phyloP scores from a whole-genome alignment of 2,113 vertebrate species.

The Pimephales promelas region DNA sequence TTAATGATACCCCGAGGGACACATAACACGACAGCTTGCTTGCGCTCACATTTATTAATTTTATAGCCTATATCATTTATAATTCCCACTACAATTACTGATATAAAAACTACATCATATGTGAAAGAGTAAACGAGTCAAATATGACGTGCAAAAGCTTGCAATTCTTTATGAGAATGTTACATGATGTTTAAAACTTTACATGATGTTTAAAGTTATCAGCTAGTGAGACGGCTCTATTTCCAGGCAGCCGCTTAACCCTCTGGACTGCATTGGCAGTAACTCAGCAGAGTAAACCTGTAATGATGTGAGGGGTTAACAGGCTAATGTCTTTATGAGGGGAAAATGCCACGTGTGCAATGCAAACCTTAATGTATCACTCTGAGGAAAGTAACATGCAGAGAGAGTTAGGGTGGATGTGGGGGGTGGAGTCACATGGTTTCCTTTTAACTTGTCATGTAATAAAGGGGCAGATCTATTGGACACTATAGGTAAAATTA shows the following conservation, averaged over 20 bases:
- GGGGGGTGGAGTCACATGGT: constrained; percentile 22
- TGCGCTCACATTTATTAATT: not conserved
- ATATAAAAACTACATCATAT: not conserved
- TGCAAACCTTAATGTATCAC: constrained; percentile 34
- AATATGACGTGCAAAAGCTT: not conserved
- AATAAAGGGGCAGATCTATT: constrained; percentile 59
- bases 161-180: not conserved
- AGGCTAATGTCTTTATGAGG: constrained; percentile 41
- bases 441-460: not conserved
- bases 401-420: constrained; percentile 42
- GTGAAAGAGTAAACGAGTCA: not conserved
- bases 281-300: constrained; percentile 10
- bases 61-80: not conserved
- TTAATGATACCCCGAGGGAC: constrained; percentile 18
- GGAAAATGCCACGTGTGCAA: constrained; percentile 40
- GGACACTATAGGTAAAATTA: constrained; percentile 69
- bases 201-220: constrained; percentile 37
- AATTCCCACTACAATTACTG: not conserved
- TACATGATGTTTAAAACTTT: not conserved
- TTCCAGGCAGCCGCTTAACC: constrained; percentile 17
- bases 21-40: not conserved
- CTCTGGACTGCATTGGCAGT: not conserved
- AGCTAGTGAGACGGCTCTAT: constrained; percentile 10
- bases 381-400: constrained; percentile 37
- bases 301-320: constrained; percentile 36